phyloP scores from a whole-genome alignment of 2,888 invertebrate species.

The Pseudococcus longispinus region DNA sequence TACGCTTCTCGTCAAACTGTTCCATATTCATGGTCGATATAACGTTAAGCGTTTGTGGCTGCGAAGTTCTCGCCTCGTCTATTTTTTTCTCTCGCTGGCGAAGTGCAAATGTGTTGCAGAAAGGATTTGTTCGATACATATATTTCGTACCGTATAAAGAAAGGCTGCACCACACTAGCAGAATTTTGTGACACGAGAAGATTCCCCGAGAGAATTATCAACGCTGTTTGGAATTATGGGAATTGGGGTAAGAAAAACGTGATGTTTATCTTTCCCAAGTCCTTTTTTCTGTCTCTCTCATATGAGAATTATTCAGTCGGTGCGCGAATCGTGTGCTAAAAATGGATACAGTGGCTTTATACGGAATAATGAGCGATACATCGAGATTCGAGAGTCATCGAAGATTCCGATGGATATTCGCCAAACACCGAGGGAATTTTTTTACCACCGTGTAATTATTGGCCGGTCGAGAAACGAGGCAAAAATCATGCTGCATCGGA shows the following conservation, averaged over 20 bases:
- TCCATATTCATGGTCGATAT: conserved; percentile 43
- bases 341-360: neutral
- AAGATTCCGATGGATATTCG: conserved; percentile 5
- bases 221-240: conserved; percentile 10
- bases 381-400: neutral
- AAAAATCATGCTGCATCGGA: neutral
- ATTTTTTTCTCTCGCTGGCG: neutral
- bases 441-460: neutral
- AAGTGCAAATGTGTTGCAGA: conserved; percentile 11
- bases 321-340: neutral
- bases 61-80: neutral
- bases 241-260: conserved; percentile 10
- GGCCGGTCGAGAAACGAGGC: neutral
- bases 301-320: neutral
- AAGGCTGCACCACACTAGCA: neutral
- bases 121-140: neutral
- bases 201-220: conserved; percentile 34
- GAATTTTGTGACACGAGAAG: neutral
- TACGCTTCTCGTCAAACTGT: conserved; percentile 37
- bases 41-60: conserved; percentile 10
- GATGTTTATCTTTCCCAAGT: conserved; percentile 4
- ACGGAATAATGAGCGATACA: neutral
- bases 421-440: neutral
- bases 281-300: neutral
- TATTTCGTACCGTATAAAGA: neutral